Conservation (phyloP, 2,797 vertebrate species). For the Chrysocyon brachyurus region DNA sequence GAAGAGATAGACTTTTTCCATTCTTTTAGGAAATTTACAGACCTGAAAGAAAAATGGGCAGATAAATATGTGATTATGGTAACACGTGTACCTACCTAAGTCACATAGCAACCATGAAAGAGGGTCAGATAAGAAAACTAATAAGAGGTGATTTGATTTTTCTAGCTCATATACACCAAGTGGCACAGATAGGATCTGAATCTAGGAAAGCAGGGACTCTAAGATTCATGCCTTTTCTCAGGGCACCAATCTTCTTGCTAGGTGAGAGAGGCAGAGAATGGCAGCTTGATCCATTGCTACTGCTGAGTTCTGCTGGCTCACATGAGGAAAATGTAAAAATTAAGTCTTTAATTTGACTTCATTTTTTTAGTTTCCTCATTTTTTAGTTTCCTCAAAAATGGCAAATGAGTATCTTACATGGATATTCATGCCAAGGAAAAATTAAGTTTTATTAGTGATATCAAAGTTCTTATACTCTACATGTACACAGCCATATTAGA, state of each 20-base stretch:
- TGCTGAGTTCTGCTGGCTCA: neutral
- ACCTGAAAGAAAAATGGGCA: slow-evolving; percentile 20
- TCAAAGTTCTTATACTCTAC: neutral
- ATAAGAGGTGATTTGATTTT: neutral
- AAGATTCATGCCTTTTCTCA: neutral
- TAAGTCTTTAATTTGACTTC: neutral
- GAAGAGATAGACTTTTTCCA: neutral
- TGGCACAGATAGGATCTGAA: neutral
- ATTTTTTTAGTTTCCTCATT: neutral
- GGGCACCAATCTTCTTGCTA: neutral
- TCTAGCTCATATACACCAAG: neutral
- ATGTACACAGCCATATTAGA: neutral
- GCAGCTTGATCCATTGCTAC: neutral
- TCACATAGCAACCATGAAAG: neutral
- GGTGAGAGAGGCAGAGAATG: neutral
- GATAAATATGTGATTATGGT: neutral
- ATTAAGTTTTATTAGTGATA: neutral
- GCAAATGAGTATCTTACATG: neutral
- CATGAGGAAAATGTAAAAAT: neutral
- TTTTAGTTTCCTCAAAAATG: slow-evolving; percentile 17
- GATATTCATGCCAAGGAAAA: neutral
- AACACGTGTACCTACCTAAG: neutral
- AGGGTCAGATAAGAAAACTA: neutral
- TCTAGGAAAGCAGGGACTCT: neutral
- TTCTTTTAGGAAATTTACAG: neutral